phyloP scores from a whole-genome alignment of 2,888 invertebrate species.

The Leucozona laternaria region DNA sequence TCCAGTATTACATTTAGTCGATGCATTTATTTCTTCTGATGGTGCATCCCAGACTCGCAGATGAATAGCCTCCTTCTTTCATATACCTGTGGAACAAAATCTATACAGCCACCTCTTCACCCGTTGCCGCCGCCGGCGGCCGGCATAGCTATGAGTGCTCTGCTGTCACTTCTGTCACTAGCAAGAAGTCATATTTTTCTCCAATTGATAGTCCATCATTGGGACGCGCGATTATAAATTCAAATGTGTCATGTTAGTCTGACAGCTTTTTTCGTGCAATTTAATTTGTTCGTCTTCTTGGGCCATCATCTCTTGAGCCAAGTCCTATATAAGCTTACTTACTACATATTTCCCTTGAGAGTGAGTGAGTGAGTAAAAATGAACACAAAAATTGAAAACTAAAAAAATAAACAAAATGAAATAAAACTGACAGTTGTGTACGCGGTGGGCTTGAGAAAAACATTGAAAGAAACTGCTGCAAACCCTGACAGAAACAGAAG shows the following conservation, averaged over 20 bases:
- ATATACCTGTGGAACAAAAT: neutral
- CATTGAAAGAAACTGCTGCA: conserved; percentile 69
- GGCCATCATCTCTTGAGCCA: conserved; percentile 15
- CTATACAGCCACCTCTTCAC: neutral
- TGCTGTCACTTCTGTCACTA: conserved; percentile 44
- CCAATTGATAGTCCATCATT: conserved; percentile 78
- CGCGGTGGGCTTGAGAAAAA: conserved; percentile 40
- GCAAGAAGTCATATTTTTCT: conserved; percentile 71
- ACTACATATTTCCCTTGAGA: conserved; percentile 8
- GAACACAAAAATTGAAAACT: neutral
- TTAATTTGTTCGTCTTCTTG: conserved; percentile 72
- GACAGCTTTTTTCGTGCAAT: conserved; percentile 77
- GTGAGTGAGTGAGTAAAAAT: conserved; percentile 9
- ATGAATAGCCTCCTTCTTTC: conserved; percentile 62
- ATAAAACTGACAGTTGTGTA: conserved; percentile 64
- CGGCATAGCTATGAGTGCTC: neutral
- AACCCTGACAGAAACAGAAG: conserved; percentile 73
- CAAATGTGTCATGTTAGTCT: conserved; percentile 77
- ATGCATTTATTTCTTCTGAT: conserved; percentile 51
- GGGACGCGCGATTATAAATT: conserved; percentile 77
- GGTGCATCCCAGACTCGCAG: neutral
- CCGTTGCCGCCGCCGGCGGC: neutral
- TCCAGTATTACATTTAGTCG: conserved; percentile 3
- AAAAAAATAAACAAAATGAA: conserved; percentile 9
- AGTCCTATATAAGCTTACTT: conserved; percentile 6